Conservation (phyloP, 1,140 invertebrate genomes). For the Trachymyrmex cornetzi region DNA sequence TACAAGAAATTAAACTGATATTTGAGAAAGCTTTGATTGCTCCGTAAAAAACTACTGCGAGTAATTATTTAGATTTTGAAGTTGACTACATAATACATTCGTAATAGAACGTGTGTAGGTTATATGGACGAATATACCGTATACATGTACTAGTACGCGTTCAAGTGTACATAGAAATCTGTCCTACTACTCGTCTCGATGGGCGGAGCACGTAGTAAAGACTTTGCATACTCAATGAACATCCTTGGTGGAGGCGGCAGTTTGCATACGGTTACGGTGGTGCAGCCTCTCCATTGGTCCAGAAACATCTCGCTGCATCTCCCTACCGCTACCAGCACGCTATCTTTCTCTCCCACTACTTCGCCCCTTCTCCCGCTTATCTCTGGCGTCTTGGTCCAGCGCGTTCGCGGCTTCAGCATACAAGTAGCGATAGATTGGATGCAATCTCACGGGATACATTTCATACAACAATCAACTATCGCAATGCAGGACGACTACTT, state of each 20-base stretch:
- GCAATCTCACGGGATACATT: background rate
- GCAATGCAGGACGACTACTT: background rate
- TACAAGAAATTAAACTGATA: background rate
- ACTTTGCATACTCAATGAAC: constrained; percentile 86
- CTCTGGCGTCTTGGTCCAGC: constrained; percentile 65
- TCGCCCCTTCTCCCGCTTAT: constrained; percentile 64
- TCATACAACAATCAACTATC: background rate
- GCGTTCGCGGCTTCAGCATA: constrained; percentile 62
- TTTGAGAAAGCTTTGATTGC: background rate
- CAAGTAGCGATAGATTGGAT: constrained; percentile 61
- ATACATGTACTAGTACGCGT: background rate
- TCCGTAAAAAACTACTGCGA: background rate
- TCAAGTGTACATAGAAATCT: constrained; percentile 60
- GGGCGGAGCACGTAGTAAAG: constrained; percentile 84
- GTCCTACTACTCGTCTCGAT: constrained; percentile 71
- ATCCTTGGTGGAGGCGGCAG: constrained; percentile 83
- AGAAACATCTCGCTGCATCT: constrained; percentile 81
- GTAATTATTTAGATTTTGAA: background rate
- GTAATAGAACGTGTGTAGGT: background rate
- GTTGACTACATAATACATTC: background rate
- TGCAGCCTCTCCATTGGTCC: constrained; percentile 85
- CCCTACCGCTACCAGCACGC: constrained; percentile 62
- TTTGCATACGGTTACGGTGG: constrained; percentile 85
- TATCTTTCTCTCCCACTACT: constrained; percentile 71
- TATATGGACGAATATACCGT: background rate